phyloP scores from a whole-genome alignment of 2,888 invertebrate species.

The Phyllotreta cruciferae region DNA sequence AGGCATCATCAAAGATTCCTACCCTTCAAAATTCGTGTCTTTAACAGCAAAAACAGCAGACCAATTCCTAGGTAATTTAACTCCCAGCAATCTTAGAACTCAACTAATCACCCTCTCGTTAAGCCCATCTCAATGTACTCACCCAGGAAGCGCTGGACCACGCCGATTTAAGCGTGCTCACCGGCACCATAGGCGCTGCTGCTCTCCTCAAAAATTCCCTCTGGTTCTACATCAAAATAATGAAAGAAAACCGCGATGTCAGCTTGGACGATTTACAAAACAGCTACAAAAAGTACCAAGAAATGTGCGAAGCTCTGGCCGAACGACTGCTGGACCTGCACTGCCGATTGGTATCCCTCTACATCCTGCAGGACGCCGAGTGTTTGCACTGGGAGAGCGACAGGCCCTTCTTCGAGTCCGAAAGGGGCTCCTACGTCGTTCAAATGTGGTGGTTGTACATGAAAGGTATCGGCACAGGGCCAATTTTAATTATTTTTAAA shows the following conservation, averaged over 20 bases:
- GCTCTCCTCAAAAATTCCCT: conserved; percentile 79
- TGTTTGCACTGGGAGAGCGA: conserved; percentile 76
- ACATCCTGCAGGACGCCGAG: conserved; percentile 83
- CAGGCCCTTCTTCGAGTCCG: conserved; percentile 73
- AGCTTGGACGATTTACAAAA: conserved; percentile 54
- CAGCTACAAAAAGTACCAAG: conserved; percentile 78
- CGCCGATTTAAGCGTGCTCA: conserved; percentile 80
- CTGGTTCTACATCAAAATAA: conserved; percentile 76
- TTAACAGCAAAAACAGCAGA: conserved; percentile 76
- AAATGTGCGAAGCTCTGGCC: conserved; percentile 84
- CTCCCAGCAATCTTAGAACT: conserved; percentile 8
- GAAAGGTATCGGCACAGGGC: conserved; percentile 67
- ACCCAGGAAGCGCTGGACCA: conserved; percentile 87
- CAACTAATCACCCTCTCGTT: conserved; percentile 21
- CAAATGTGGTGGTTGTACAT: conserved; percentile 92
- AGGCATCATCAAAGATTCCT: conserved; percentile 76
- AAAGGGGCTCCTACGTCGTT: conserved; percentile 80
- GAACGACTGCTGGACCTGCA: conserved; percentile 83
- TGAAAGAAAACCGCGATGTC: conserved; percentile 48
- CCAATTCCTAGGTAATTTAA: conserved; percentile 67
- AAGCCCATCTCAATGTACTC: conserved; percentile 78
- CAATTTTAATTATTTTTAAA: neutral
- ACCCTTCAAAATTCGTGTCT: conserved; percentile 78
- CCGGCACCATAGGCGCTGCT: conserved; percentile 82
- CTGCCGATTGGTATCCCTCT: conserved; percentile 77